Percentiles rank a stretch among this genome's conserved stretches.
phyloP scores from a whole-genome alignment of 2,888 invertebrate genomes.

The Drosophila silvestris region DNA sequence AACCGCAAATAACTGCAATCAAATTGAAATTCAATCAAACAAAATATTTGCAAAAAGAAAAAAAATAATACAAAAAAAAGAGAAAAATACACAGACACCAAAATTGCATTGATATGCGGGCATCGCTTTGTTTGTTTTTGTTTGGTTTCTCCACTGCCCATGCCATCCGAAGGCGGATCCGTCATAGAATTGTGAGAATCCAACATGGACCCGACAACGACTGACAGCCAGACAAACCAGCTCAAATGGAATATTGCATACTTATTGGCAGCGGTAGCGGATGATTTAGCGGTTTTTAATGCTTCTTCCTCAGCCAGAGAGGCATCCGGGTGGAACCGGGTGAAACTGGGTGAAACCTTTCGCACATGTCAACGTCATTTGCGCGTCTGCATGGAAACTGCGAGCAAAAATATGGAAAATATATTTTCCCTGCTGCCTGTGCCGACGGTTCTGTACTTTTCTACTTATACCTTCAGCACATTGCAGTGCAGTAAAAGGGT shows the following conservation, averaged over 20 bases:
- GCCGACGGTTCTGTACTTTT: slow-evolving; percentile 13
- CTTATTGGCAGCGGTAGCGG: slow-evolving; percentile 77
- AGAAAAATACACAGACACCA: slow-evolving; percentile 60
- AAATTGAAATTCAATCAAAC: slow-evolving; percentile 76
- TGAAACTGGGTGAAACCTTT: slow-evolving; percentile 30
- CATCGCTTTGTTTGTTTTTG: slow-evolving; percentile 70
- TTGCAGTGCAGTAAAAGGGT: not conserved
- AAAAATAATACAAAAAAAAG: slow-evolving; percentile 12
- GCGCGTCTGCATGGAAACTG: slow-evolving; percentile 51
- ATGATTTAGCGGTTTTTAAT: slow-evolving; percentile 80
- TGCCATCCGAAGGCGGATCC: slow-evolving; percentile 22
- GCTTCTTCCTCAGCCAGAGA: slow-evolving; percentile 42
- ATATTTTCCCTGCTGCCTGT: slow-evolving; percentile 18
- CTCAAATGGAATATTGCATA: slow-evolving; percentile 74
- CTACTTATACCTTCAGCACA: not conserved
- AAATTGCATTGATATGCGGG: slow-evolving; percentile 76
- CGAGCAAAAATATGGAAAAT: slow-evolving; percentile 43
- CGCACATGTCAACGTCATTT: slow-evolving; percentile 74
- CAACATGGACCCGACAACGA: slow-evolving; percentile 32
- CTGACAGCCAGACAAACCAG: slow-evolving; percentile 68
- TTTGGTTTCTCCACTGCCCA: slow-evolving; percentile 49
- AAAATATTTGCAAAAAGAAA: slow-evolving; percentile 54
- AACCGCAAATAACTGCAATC: slow-evolving; percentile 61
- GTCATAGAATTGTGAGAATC: slow-evolving; percentile 16
- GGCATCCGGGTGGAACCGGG: slow-evolving; percentile 25